Base-by-base conservation (phyloP, 2,113 vertebrate genomes). In the Gallinago paraguaiae region DNA sequence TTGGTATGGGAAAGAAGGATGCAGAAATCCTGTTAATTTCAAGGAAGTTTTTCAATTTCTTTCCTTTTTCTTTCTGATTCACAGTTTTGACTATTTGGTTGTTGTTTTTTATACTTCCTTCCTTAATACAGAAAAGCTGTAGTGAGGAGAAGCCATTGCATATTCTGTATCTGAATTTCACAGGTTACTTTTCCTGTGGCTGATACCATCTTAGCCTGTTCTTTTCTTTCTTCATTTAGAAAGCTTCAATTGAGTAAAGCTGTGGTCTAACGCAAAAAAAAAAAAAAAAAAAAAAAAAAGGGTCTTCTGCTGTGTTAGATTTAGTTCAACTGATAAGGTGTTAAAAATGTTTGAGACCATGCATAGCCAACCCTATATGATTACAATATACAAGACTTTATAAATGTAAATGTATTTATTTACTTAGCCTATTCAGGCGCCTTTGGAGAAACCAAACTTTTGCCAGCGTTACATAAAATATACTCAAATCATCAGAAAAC, bases 1-100 rank as follows among this genome's bases (percentile, higher is more conserved):
- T 74, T 2, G 3, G 19, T 6, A 6, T 2, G 17, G 27, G 4
- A 8, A 1, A 33, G 10, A 14, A 39, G 18, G 7, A 6, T 3
- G 7, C 0, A 1, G 4, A 89, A 89, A 24, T 6, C 10, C 10
- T 68, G 5, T 25, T 82, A 6, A 70, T 50, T 88, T 74, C 14
- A 59, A 46, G 18, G 10, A 80, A 54, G 7, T 57, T 37, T 77
- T 83, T 22, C 0, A 41, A 27, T 70, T 86, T 50, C 2, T 78
- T 50, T n/a, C 37, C 9, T 57, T 69, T 77, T 88, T 63, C n/a
- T 48, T 82, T 86, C 51, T 74, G 17, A 22, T 63, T 70, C 30
- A 50, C 7, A n/a, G 4, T 43, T 90, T 46, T 39, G 11, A 30
- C 27, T 43, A 7, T 57, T 74, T 13, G 18, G 6, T 50, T 83